Evolutionary conservation across 2,113 vertebrate species (phyloP).

Genomic region (Scytalopus superciliaris): DNA sequence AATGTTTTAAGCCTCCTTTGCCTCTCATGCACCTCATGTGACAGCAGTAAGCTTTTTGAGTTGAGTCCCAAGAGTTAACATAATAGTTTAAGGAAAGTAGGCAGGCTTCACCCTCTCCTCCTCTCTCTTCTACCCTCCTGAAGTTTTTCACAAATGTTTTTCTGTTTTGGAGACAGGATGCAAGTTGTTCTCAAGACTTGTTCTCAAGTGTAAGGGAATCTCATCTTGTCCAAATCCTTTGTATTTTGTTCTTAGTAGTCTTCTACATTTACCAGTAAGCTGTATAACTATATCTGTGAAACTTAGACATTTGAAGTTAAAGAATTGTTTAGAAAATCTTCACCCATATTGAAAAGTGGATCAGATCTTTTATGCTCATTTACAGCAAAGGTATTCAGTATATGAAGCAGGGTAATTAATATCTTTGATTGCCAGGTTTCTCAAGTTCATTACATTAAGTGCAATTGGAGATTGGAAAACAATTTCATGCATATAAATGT

Average conservation of each 20-base stretch:
- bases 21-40: neutral
- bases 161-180: neutral
- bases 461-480: neutral
- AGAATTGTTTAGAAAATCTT: neutral
- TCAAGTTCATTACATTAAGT: neutral
- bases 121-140: neutral
- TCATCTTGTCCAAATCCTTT: neutral
- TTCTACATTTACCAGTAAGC: neutral
- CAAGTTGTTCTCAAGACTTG: neutral
- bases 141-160: neutral
- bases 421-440: neutral
- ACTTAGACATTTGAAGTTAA: neutral
- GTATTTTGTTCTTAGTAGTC: neutral
- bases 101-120: neutral
- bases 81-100: neutral
- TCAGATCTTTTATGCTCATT: neutral
- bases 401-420: neutral
- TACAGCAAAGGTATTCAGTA: neutral
- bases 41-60: neutral
- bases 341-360: neutral
- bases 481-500: neutral
- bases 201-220: neutral
- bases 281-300: neutral
- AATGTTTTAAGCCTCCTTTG: neutral
- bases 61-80: neutral